Base-by-base conservation (phyloP, 2,113 vertebrate genomes). In the Oncorhynchus mykiss region DNA sequence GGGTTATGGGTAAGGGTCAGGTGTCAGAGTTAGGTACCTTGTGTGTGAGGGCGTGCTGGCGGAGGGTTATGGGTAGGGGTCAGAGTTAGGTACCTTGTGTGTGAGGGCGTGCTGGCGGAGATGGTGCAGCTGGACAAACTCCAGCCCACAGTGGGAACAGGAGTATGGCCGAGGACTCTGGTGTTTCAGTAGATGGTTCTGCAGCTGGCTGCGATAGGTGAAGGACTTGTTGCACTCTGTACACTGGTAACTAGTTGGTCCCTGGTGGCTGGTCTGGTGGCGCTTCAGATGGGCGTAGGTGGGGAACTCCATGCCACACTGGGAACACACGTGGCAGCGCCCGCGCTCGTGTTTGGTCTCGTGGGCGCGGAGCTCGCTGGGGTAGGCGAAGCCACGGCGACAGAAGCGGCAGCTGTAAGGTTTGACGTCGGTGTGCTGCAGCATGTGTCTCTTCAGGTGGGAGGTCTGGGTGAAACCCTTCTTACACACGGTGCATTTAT, bases 391-490 rank as follows among this genome's bases (percentile, higher is more conserved):
- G 87, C 97, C 97, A 0, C 97, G 94, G 72, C 96, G 96, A 5
- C 97, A 99, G 91, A 98, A 97, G 88, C 95, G 95, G 90, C 97
- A 99, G 93, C 96, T 98, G 92, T 98, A 99, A 70, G 97, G 97
- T 87, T 99, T 98, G 86, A 97, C 93, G 85, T 98, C 97, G 0
- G 93, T 94, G 94, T 99, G 97, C 74, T 98, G 95, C 78, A 99
- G 95, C 97, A 99, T 98, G 94, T 99, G 97, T 11, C 97, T 92
- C 91, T 99, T 99, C 88, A 99, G 94, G 94, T 99, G 97, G 94
- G 97, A 99, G 88, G 97, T 99, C 94, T 99, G 97, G 0, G 97
- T 99, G 92, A 99, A 99, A 81, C 96, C 97, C 76, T 98, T 97
- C 89, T 96, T 93, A 92, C 97, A 99, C 70, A 98, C 97, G 73